Evolutionary conservation across 2,797 vertebrate species (phyloP).

Genomic region (Rallus crepitans): DNA sequence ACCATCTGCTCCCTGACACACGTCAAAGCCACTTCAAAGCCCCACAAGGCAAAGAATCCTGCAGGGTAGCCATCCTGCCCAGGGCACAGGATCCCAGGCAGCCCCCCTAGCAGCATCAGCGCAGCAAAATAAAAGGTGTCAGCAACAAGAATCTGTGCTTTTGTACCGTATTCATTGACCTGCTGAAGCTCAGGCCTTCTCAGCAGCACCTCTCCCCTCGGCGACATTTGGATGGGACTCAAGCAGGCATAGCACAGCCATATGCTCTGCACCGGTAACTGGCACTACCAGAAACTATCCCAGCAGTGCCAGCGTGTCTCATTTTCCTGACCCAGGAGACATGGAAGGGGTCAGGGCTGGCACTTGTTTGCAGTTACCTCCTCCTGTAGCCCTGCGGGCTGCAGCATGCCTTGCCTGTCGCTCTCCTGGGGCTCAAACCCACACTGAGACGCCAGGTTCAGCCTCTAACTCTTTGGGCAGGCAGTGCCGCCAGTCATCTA

Average conservation of each 20-base stretch:
- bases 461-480: not conserved
- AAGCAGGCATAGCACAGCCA: not conserved
- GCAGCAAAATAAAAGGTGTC: not conserved
- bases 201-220: not conserved
- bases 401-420: accelerated
- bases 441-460: not conserved
- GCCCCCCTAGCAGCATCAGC: not conserved
- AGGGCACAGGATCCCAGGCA: not conserved
- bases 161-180: not conserved
- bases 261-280: not conserved
- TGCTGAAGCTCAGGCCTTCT: not conserved
- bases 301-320: not conserved
- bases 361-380: not conserved
- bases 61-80: not conserved
- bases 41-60: not conserved
- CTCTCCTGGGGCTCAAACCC: not conserved
- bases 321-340: not conserved
- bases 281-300: not conserved
- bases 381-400: accelerated
- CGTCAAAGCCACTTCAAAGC: conserved; percentile 15
- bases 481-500: not conserved
- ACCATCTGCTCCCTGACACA: not conserved
- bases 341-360: not conserved
- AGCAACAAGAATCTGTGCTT: not conserved
- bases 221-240: not conserved